These are phyloP conservation scores for Microhierax caerulescens DNA, from an alignment of 2,797 vertebrate genomes.

Conservation along the genomic window DNA sequence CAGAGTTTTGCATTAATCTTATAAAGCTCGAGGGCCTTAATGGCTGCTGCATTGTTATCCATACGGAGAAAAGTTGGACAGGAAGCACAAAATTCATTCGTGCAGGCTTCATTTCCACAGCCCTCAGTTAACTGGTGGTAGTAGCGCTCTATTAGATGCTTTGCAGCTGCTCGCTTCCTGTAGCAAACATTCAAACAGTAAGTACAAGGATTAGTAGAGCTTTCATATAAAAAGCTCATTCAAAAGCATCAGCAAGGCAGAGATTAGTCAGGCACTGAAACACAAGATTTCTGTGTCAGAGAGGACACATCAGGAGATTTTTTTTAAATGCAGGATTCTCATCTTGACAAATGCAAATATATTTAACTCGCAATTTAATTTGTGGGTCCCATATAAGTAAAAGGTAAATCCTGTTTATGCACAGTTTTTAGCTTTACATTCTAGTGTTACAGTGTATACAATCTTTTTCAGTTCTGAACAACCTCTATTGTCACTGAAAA, in stretches of 20 bases:
- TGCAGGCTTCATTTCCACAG: conserved; percentile 99
- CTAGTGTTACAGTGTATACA: not conserved
- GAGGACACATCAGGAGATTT: not conserved
- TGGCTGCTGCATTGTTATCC: conserved; percentile 96
- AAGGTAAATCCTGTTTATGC: not conserved
- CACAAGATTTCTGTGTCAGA: conserved; percentile 52
- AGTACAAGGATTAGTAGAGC: conserved; percentile 80
- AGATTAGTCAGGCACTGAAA: conserved; percentile 73
- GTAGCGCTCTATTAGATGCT: conserved; percentile 99
- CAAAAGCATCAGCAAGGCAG: conserved; percentile 67
- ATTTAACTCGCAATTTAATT: not conserved
- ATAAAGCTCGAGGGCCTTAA: conserved; percentile 97
- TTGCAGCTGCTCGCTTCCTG: conserved; percentile 99
- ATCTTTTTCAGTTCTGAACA: not conserved
- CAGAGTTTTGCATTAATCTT: conserved; percentile 98
- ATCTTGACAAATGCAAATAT: not conserved
- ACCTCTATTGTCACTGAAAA: not conserved
- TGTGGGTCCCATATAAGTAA: not conserved
- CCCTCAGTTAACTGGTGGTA: conserved; percentile 99
- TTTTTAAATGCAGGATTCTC: not conserved
- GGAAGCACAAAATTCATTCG: conserved; percentile 98
- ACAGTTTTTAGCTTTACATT: not conserved
- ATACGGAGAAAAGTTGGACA: conserved; percentile 89
- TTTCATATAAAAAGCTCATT: conserved; percentile 70
- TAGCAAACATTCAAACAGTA: conserved; percentile 83